Evolutionary conservation across 2,797 vertebrate species (phyloP), one percentile per base, ranked within the genome.

Genomic region (Odontamblyopus lacepedii): DNA sequence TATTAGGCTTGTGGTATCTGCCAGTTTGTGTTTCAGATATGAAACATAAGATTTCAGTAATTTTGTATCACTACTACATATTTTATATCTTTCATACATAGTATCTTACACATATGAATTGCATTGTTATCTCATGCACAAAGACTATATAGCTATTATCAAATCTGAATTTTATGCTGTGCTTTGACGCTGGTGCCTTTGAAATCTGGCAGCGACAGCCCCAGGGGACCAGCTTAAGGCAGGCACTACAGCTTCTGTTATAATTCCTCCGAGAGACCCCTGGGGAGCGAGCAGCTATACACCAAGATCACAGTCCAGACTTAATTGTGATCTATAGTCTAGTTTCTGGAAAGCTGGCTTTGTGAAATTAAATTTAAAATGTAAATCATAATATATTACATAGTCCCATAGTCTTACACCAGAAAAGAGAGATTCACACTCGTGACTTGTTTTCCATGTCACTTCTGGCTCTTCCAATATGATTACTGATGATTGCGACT

Each of bases 181-280:
- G 70, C 35, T 71, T 87, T 81, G 75, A 79, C 62, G 8, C 41
- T 80, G 71, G 63, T 5, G 61, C 76, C 72, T 85, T 87, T 89
- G 81, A 90, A 87, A 80, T 87, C 72, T 76, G 60, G 70, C 85
- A 82, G 78, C 78, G 65, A 29, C 76, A 69, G 59, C 86, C 92
- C 84, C 73, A 32, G 72, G 86, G 89, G 88, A 92, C 77, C 78
- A 78, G 81, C 84, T 87, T 85, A 85, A 84, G 88, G 87, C 90
- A 82, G 87, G 83, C 78, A 87, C 90, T 82, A 83, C 85, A 79
- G 89, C 78, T 90, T 93, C 88, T 88, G 75, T 91, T 80, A 92
- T 78, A 82, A 87, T 87, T 93, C 89, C 86, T 89, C 67, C 80
- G 87, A 89, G 76, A 83, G 73, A 82, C 76, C 60, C 60, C 67